phyloP scores from a whole-genome alignment of 2,797 vertebrate species.

The Psittacula derbiana region DNA sequence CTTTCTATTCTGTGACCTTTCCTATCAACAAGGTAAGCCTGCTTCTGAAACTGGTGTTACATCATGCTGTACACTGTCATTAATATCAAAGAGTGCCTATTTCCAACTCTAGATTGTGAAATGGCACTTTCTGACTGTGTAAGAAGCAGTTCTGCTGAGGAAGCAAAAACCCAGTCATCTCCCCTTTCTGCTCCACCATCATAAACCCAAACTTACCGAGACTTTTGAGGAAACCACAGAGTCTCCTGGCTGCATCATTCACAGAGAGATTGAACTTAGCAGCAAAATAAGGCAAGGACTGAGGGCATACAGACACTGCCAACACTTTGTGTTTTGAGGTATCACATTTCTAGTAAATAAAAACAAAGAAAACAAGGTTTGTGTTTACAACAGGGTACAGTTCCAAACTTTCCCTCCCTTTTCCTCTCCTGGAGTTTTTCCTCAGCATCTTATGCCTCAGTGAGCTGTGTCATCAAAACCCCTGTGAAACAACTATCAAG shows the following conservation, averaged over 20 bases:
- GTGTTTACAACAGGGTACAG: background rate
- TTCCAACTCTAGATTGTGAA: background rate
- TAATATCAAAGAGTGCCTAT: background rate
- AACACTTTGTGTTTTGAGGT: constrained; percentile 89
- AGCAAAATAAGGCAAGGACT: constrained; percentile 95
- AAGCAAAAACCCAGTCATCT: background rate
- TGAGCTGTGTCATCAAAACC: background rate
- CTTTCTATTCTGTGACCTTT: background rate
- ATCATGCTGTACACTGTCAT: background rate
- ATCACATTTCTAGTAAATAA: constrained; percentile 85
- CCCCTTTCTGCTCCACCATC: background rate
- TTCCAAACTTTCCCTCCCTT: background rate
- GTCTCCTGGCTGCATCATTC: constrained; percentile 85
- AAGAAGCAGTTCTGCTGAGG: background rate
- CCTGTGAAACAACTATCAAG: background rate
- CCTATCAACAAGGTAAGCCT: background rate
- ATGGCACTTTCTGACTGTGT: background rate
- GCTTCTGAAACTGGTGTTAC: background rate
- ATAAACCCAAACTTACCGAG: constrained; percentile 80
- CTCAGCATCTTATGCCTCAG: background rate
- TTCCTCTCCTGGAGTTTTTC: background rate
- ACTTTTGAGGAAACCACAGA: constrained; percentile 92
- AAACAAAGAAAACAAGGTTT: background rate
- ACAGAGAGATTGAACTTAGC: constrained; percentile 87
- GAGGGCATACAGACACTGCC: constrained; percentile 90